A percentile compares a stretch with the other conserved stretches of the same genome.
phyloP scores from a whole-genome alignment of 2,797 vertebrate genomes.

The Limnodromus scolopaceus region DNA sequence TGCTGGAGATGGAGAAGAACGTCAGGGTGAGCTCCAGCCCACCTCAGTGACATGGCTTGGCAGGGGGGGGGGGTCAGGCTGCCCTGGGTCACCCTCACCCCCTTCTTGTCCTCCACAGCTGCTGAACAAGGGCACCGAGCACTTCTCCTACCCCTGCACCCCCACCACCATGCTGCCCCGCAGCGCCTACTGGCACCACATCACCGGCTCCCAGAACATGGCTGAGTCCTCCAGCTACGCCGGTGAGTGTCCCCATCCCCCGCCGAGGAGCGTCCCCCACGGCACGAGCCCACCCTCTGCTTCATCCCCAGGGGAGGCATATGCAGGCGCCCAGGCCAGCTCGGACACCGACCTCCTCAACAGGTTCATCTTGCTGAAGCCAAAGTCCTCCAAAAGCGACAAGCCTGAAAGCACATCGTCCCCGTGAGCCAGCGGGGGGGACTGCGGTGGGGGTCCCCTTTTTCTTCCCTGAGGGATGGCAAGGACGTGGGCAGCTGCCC shows the following conservation, averaged over 20 bases:
- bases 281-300: neutral
- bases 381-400: constrained; percentile 69
- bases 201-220: constrained; percentile 88
- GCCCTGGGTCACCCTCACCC: neutral
- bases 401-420: constrained; percentile 45
- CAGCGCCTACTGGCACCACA: constrained; percentile 97
- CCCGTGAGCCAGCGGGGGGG: constrained; percentile 29
- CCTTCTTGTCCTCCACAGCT: constrained; percentile 72
- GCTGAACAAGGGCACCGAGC: constrained; percentile 87
- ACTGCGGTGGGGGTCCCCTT: neutral
- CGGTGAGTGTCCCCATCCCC: constrained; percentile 73
- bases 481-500: neutral
- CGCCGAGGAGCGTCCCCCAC: rapidly evolving
- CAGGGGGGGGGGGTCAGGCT: no score
- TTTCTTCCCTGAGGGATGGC: neutral
- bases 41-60: neutral
- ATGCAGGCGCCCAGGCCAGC: constrained; percentile 74
- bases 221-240: constrained; percentile 79
- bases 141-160: constrained; percentile 90
- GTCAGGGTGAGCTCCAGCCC: constrained; percentile 82
- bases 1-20: constrained; percentile 94
- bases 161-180: constrained; percentile 93
- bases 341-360: constrained; percentile 87
- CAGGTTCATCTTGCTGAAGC: constrained; percentile 81
- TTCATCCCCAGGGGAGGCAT: constrained; percentile 79